A percentile compares a stretch with the other conserved stretches of the same genome.
Evolutionary conservation across 2,113 vertebrate genomes (phyloP).

Genomic region (Dicentrarchus labrax): DNA sequence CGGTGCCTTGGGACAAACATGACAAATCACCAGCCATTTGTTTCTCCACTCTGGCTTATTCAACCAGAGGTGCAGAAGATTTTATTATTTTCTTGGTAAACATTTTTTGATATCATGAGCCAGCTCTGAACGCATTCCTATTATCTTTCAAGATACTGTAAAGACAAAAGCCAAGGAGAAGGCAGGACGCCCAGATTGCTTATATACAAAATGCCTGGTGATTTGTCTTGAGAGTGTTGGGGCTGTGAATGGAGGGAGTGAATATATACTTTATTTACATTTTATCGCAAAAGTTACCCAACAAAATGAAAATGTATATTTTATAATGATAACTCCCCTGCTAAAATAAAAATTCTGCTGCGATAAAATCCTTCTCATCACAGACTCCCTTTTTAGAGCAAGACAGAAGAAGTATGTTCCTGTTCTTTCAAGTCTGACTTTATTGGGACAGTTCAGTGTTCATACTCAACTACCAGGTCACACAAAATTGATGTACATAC

Average conservation of each 20-base stretch:
- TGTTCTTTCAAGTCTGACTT: not conserved
- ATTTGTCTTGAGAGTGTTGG: slow-evolving; percentile 40
- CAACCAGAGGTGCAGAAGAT: slow-evolving; percentile 17
- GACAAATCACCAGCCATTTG: slow-evolving; percentile 73
- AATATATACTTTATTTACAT: not conserved
- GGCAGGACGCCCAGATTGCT: slow-evolving; percentile 2
- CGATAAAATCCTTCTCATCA: not conserved
- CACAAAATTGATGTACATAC: not conserved
- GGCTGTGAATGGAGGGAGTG: slow-evolving; percentile 5
- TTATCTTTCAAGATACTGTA: not conserved
- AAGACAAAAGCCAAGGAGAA: not conserved
- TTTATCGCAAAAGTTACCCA: not conserved
- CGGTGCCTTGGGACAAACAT: slow-evolving; percentile 63
- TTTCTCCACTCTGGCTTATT: slow-evolving; percentile 38
- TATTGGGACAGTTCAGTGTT: slow-evolving; percentile 6
- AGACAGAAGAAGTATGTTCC: not conserved
- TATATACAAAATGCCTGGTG: slow-evolving; percentile 33
- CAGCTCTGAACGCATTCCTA: slow-evolving; percentile 13
- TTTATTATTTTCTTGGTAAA: slow-evolving; percentile 27
- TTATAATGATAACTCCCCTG: not conserved
- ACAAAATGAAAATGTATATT: not conserved
- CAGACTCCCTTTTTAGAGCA: not conserved
- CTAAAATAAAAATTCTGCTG: not conserved
- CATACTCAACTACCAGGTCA: not conserved
- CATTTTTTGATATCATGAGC: slow-evolving; percentile 6